Conservation (phyloP, 2,797 vertebrate genomes). For the Tadarida brasiliensis region DNA sequence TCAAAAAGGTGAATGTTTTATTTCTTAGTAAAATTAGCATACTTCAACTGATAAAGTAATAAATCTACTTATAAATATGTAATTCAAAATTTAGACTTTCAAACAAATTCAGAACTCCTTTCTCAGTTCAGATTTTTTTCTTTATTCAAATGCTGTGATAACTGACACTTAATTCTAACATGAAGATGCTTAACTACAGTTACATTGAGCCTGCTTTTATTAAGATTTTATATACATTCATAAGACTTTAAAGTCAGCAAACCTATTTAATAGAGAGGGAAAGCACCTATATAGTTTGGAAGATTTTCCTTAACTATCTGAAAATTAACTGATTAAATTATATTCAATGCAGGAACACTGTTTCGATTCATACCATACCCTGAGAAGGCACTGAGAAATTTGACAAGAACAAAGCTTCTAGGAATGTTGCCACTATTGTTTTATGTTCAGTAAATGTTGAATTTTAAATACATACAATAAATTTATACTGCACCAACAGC, state of each 20-base stretch:
- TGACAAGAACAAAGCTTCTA: neutral
- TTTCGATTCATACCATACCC: slow-evolving; percentile 29
- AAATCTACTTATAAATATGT: slow-evolving; percentile 50
- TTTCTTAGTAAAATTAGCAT: slow-evolving; percentile 66
- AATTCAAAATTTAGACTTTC: slow-evolving; percentile 52
- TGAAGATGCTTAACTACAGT: slow-evolving; percentile 52
- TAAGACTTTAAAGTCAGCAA: slow-evolving; percentile 26
- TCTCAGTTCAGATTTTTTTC: slow-evolving; percentile 33
- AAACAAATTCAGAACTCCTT: slow-evolving; percentile 65
- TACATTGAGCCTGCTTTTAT: slow-evolving; percentile 33
- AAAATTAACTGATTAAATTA: slow-evolving; percentile 41
- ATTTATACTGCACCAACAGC: slow-evolving; percentile 68
- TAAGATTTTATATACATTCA: slow-evolving; percentile 36
- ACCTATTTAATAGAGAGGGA: neutral
- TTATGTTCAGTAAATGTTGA: slow-evolving; percentile 58
- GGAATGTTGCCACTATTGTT: slow-evolving; percentile 76
- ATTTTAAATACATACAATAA: slow-evolving; percentile 64
- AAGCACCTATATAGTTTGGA: slow-evolving; percentile 59
- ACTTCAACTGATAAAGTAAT: slow-evolving; percentile 63
- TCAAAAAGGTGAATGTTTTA: slow-evolving; percentile 27
- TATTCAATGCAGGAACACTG: neutral
- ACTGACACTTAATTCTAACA: slow-evolving; percentile 53
- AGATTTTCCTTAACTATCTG: slow-evolving; percentile 61
- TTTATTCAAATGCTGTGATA: slow-evolving; percentile 43
- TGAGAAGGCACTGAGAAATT: slow-evolving; percentile 56